These are phyloP conservation scores for Rhipidura dahli DNA, from an alignment of 2,113 vertebrate species.

Conservation along the genomic window DNA sequence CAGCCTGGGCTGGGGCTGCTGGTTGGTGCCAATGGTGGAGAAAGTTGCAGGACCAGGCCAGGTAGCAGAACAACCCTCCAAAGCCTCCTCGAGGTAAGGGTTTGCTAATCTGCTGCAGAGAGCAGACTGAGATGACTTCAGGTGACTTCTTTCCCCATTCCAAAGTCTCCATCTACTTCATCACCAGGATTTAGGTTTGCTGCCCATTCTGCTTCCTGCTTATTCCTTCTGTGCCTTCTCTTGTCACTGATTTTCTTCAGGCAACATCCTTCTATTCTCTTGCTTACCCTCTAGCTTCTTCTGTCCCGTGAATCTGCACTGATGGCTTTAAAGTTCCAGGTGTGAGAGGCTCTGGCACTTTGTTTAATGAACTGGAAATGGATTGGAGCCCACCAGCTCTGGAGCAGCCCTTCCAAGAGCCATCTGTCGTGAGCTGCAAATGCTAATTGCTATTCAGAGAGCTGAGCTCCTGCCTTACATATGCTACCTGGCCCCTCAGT, in stretches of 20 bases:
- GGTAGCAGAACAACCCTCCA: not conserved
- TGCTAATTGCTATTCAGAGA: not conserved
- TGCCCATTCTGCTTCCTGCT: not conserved
- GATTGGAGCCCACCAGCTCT: not conserved
- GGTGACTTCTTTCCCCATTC: not conserved
- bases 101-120: not conserved
- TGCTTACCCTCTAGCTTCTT: not conserved
- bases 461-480: not conserved
- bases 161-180: not conserved
- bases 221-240: not conserved
- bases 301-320: not conserved
- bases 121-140: not conserved
- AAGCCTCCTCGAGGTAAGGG: not conserved
- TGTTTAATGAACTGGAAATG: not conserved
- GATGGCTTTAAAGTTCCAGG: not conserved
- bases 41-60: not conserved
- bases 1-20: not conserved
- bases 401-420: not conserved
- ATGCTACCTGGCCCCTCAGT: not conserved
- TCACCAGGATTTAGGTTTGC: not conserved
- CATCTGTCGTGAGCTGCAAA: conserved; percentile 12
- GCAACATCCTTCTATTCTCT: not conserved
- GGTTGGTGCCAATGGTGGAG: not conserved
- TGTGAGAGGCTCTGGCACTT: not conserved
- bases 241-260: not conserved